Evolutionary conservation across 2,888 invertebrate species (phyloP), one percentile per base, ranked within the genome.

Genomic region (Nudaria mundana): DNA sequence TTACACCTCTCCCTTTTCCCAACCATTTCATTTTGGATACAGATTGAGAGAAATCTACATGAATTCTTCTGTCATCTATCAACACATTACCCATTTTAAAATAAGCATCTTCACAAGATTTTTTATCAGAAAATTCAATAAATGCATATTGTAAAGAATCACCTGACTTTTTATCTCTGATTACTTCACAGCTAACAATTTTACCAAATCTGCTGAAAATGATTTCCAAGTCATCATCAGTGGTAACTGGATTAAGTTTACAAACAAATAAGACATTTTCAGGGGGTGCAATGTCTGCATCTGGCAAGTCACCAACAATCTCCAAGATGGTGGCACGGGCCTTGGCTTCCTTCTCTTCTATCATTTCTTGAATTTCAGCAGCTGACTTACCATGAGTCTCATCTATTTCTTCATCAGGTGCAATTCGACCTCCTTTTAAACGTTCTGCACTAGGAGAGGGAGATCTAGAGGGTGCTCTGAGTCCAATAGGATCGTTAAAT

Each of bases 21-120:
- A 93, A 90, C 96, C 97, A 98, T 63, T 94, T 94, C 60, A 97
- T 92, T 82, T 98, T 98, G 1, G 99, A 94, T 0, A 99, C 99
- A 32, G 98, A 98, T 77, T 99, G 99, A 51, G 98, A 98, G 87
- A 99, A 99, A 82, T 99, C 99, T 0, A 99, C 99, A 85, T 99
- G 99, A 66, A 99, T 99, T 51, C 99, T 91, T 15, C 99, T 90
- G 74, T 99, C 99, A 83, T 99, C 99, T 63, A 99, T 99, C 4
- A 99, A 88, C 0, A 99, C 99, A 89, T 99, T 99, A 76, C 99
- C 99, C 99, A 99, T 99, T 90, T 99, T 99, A 69, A 99, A 98
- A 81, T 97, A 99, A 1, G 99, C 99, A 61, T 96, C 95, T 85
- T 99, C 99, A 83, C 99, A 99, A 0, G 96, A 91, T 66, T 96